Percentiles rank a stretch among this genome's conserved stretches.
Evolutionary conservation across 1,140 invertebrate genomes (phyloP).

Genomic region (Eciton burchellii): DNA sequence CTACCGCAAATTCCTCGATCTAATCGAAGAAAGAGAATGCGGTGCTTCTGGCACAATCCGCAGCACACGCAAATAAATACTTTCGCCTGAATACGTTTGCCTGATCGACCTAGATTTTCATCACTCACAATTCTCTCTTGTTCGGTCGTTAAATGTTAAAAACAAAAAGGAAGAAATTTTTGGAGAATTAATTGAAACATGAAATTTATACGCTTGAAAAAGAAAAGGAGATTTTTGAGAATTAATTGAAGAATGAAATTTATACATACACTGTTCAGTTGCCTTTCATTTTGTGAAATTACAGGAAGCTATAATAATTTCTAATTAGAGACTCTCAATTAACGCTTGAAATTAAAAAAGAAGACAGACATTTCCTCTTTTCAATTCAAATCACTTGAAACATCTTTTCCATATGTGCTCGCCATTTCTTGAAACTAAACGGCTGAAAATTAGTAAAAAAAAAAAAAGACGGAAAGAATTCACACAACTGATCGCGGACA

Average conservation of each 20-base stretch:
- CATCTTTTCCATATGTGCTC: background rate
- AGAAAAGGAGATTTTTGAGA: background rate
- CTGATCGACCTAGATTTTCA: conserved; percentile 13
- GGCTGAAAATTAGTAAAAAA: background rate
- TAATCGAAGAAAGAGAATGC: conserved; percentile 2
- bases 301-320: background rate
- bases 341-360: background rate
- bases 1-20: background rate
- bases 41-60: background rate
- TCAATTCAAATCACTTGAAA: background rate
- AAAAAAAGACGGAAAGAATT: background rate
- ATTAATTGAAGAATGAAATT: background rate
- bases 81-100: conserved; percentile 1
- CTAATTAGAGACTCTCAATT: background rate
- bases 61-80: conserved; percentile 13
- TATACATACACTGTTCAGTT: background rate
- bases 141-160: background rate
- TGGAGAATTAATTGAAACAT: background rate
- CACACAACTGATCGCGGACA: background rate
- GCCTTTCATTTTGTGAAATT: background rate
- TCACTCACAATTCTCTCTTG: background rate
- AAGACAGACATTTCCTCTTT: background rate
- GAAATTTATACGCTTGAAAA: background rate
- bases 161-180: background rate
- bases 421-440: background rate